Percentiles rank a stretch among this genome's conserved stretches.
These are phyloP conservation scores for Cromileptes altivelis DNA, from an alignment of 2,113 vertebrate species.

Conservation along the genomic window DNA sequence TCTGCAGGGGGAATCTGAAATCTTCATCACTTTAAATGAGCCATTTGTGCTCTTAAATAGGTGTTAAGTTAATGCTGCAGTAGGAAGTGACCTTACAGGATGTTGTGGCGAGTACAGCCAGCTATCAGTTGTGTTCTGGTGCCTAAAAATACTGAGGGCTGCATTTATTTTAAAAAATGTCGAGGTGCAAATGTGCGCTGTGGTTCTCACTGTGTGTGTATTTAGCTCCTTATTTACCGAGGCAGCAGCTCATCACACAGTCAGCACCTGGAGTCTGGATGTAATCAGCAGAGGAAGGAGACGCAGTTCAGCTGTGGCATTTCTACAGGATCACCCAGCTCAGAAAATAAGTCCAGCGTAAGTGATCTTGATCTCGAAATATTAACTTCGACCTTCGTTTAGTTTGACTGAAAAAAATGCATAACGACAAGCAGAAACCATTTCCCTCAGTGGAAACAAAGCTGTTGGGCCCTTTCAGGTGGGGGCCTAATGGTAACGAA, in stretches of 20 bases:
- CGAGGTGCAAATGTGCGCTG: background rate
- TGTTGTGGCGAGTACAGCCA: background rate
- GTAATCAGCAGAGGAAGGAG: no score
- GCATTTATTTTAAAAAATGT: background rate
- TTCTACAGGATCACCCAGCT: no score
- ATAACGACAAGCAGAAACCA: no score
- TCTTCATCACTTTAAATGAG: background rate
- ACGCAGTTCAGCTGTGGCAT: no score
- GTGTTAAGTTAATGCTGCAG: background rate
- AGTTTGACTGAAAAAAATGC: background rate
- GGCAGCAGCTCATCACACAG: background rate
- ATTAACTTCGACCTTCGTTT: background rate
- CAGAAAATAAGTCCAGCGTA: no score
- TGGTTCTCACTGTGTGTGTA: background rate
- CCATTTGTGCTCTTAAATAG: background rate
- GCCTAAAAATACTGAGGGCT: background rate
- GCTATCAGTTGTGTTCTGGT: background rate
- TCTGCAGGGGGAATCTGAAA: background rate
- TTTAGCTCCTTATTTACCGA: background rate
- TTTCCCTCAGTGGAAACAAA: no score
- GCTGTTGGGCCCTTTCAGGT: no score
- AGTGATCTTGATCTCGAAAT: background rate
- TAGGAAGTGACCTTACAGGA: constrained; percentile 9
- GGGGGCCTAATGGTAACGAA: no score
- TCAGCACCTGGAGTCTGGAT: no score